Base-by-base conservation (phyloP, 37 sponge, comb jelly and placozoan species). In the Ephydatia muelleri region DNA sequence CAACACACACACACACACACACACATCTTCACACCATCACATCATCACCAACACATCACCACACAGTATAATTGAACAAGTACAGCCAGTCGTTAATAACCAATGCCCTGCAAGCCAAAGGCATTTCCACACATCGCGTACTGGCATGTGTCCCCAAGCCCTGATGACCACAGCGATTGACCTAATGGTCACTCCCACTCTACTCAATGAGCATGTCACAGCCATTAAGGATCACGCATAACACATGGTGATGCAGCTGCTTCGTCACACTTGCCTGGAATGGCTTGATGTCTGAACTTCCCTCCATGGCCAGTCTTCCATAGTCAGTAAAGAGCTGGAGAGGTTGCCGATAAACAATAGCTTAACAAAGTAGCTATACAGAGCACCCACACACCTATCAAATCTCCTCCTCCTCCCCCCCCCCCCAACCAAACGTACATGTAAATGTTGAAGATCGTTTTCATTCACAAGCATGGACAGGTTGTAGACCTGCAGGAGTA, bases 291-390 rank as follows among this genome's bases (percentile, higher is more conserved):
- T 78, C 83, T 5, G 64, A 71, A 33, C 78, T 82, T 3, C 87
- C 73, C 49, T 96, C 81, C 87, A 96, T 82, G 11, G 97, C 99
- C 47, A 98, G 85, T 65, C 93, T 86, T 1, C 97, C 99, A 86
- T 98, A 98, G 39, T 98, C 99, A 68, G 99, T 98, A 73, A 98
- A 98, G 38, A 98, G 87, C 95, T 98, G 86, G 4, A 82, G 5
- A 47, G 16, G 21, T 70, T 48, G 43, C 73, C n/a, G 68, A 43
- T 43, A 43, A 6, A 43, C 6, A 43, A 23, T n/a, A 81, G 22
- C 2, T 70, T 19, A 31, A 26, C 49, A 71, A 32, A n/a, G 36
- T 2, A 2, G 65, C 0, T 21, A 57, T 21, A 57, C 57, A 57
- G 1, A 57, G 0, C 57, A 14, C 9, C 57, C 57, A 5, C 57